A percentile compares a stretch with the other conserved stretches of the same genome.
phyloP scores from a whole-genome alignment of 2,113 vertebrate species.

The Oryzias celebensis region DNA sequence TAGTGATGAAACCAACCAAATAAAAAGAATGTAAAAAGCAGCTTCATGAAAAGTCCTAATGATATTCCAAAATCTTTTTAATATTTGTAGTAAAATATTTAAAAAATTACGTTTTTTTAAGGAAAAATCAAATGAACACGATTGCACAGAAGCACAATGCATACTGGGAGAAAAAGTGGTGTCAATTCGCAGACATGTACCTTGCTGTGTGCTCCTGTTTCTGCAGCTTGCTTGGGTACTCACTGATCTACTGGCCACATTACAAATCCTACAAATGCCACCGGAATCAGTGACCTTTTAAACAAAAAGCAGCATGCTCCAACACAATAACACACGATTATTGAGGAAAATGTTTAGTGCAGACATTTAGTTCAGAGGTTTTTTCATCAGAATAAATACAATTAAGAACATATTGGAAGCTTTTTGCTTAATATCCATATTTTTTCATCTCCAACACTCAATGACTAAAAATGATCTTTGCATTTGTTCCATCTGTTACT shows the following conservation, averaged over 20 bases:
- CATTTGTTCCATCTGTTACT: not conserved
- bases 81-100: conserved; percentile 23
- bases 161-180: conserved; percentile 17
- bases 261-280: conserved; percentile 66
- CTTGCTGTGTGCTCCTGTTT: conserved; percentile 27
- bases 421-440: not conserved
- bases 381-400: not conserved
- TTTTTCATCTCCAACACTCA: not conserved
- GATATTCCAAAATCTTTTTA: conserved; percentile 42
- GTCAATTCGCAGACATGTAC: conserved; percentile 54
- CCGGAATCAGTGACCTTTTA: conserved; percentile 68
- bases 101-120: conserved; percentile 39
- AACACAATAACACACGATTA: conserved; percentile 28
- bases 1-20: conserved; percentile 13
- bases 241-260: conserved; percentile 41
- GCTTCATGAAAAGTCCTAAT: conserved; percentile 1
- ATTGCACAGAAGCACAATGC: not conserved
- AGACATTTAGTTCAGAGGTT: not conserved
- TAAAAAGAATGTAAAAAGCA: conserved; percentile 2
- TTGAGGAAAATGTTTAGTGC: conserved; percentile 8
- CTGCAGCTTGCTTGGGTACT: conserved; percentile 11
- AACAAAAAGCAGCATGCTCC: conserved; percentile 31
- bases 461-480: not conserved
- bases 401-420: not conserved
- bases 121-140: not conserved